phyloP scores from a whole-genome alignment of 2,113 vertebrate genomes.

The Neolamprologus hecqui region DNA sequence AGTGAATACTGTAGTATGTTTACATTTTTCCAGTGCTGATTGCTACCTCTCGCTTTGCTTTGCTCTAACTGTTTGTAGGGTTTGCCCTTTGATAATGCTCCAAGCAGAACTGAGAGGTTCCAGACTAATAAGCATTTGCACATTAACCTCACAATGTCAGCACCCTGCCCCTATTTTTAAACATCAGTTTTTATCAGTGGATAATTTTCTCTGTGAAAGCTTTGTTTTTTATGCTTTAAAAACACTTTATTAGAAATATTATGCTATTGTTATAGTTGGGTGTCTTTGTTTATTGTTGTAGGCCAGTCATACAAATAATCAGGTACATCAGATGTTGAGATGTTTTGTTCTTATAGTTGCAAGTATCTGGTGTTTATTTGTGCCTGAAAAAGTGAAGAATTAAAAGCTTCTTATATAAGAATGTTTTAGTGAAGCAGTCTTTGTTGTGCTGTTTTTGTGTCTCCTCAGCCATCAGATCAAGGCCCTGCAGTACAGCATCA shows the following conservation, averaged over 20 bases:
- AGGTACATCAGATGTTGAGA: slow-evolving; percentile 13
- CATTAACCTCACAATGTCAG: not conserved
- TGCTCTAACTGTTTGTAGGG: not conserved
- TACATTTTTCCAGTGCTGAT: not conserved
- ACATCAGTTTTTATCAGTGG: not conserved
- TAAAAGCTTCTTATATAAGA: not conserved
- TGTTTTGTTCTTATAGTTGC: slow-evolving; percentile 7
- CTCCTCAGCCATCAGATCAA: slow-evolving; percentile 87
- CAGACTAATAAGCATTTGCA: not conserved
- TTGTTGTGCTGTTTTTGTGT: not conserved
- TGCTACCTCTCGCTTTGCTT: not conserved
- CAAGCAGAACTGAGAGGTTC: not conserved
- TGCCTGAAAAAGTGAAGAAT: not conserved
- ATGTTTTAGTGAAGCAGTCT: not conserved
- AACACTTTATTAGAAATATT: not conserved
- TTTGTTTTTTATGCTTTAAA: not conserved
- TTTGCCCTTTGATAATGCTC: not conserved
- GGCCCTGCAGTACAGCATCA: slow-evolving; percentile 89
- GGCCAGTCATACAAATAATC: not conserved
- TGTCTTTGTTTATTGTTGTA: not conserved
- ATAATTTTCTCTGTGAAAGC: not conserved
- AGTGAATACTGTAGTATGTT: not conserved
- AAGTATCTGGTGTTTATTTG: not conserved
- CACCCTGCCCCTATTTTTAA: not conserved
- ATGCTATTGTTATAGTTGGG: not conserved